Base-by-base conservation (phyloP, 2,888 invertebrate genomes). In the Coecobrya sp. region DNA sequence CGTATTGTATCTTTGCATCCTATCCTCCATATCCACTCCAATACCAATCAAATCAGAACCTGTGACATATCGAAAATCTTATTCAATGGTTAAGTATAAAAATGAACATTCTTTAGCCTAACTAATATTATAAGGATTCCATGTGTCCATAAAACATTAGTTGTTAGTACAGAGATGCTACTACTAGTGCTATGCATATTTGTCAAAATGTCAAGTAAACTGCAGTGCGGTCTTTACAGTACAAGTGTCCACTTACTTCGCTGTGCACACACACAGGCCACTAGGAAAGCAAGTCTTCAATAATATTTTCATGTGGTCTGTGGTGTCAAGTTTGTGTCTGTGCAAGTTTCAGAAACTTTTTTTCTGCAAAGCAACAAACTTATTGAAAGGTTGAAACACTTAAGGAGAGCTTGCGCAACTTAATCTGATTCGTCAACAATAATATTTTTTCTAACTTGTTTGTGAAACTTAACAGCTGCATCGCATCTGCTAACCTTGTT, bases 151-250 rank as follows among this genome's bases (percentile, higher is more conserved):
- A 7, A 25, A 11, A 5, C 5, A 25, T 65, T 65, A 52, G 52
- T n/a, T n/a, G n/a, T n/a, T n/a, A n/a, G n/a, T n/a, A n/a, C n/a
- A n/a, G n/a, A n/a, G n/a, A n/a, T n/a, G n/a, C n/a, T n/a, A n/a
- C n/a, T n/a, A n/a, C n/a, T n/a, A n/a, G n/a, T n/a, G n/a, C n/a
- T n/a, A n/a, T n/a, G n/a, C n/a, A n/a, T n/a, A n/a, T n/a, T n/a
- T n/a, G n/a, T n/a, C n/a, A n/a, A 79, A 59, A 81, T 81, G 81
- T 81, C 81, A 81, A 55, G 30, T 59, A 49, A 30, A n/a, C 81
- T 81, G 81, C 81, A 81, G 27, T 81, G 81, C 81, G 81, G 30
- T 68, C 52, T 52, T 16, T 52, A n/a, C n/a, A 19, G 55, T 55
- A 55, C n/a, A 55, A 36, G 36, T 36, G 36, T 36, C 36, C 36